A percentile compares a stretch with the other conserved stretches of the same genome.
These are phyloP conservation scores for Paragorgia papillata DNA, from an alignment of 92 coral and sea anemone species.

Conservation along the genomic window DNA sequence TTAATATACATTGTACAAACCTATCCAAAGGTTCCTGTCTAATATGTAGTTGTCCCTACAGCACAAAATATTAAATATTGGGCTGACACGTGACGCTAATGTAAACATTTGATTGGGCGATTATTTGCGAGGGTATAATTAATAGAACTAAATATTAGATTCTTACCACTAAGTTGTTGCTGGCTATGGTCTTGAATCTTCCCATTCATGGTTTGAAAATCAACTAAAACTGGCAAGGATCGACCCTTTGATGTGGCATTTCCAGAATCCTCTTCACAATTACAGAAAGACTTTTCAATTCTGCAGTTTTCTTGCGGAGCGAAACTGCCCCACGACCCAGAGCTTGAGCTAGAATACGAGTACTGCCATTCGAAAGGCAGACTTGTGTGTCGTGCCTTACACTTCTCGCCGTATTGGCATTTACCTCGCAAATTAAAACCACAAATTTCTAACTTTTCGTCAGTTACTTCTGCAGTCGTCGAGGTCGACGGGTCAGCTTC, in stretches of 20 bases:
- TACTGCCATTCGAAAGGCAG: slow-evolving; percentile 90
- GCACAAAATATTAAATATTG: too few species aligned
- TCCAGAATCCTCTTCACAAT: slow-evolving; percentile 5
- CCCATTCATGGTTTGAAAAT: slow-evolving; percentile 63
- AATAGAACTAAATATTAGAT: too few species aligned
- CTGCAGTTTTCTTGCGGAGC: slow-evolving; percentile 56
- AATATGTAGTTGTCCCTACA: too few species aligned
- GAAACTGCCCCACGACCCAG: slow-evolving; percentile 60
- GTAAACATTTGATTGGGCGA: too few species aligned
- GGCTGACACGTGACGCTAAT: too few species aligned
- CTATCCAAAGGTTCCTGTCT: too few species aligned
- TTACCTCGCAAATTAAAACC: slow-evolving; percentile 88
- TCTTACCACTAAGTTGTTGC: too few species aligned
- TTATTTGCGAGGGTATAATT: too few species aligned
- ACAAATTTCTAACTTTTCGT: slow-evolving; percentile 69
- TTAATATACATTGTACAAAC: too few species aligned
- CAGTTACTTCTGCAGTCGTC: slow-evolving; percentile 3
- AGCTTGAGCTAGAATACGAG: background rate
- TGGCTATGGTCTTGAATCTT: too few species aligned
- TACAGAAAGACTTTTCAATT: slow-evolving; percentile 68
- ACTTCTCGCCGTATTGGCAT: slow-evolving; percentile 79
- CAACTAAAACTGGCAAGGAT: slow-evolving; percentile 5
- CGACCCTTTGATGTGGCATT: slow-evolving; percentile 16
- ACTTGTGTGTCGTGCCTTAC: slow-evolving; percentile 66
- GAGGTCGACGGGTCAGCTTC: background rate